phyloP scores from a whole-genome alignment of 2,888 invertebrate genomes.

The Macaria liturata region DNA sequence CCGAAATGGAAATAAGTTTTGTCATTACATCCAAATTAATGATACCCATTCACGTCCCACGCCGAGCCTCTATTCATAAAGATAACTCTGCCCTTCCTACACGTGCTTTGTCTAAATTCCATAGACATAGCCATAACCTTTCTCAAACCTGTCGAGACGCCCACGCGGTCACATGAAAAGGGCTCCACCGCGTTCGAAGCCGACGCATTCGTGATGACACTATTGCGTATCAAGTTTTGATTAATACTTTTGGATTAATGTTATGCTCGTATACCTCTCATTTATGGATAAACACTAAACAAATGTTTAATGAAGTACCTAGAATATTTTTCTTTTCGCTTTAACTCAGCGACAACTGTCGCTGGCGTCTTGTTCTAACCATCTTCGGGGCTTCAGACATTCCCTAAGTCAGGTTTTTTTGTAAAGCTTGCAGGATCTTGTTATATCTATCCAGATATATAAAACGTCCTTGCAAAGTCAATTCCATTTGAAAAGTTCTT shows the following conservation, averaged over 20 bases:
- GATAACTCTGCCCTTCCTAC: conserved; percentile 36
- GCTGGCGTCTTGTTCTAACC: too few relatives aligned
- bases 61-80: conserved; percentile 29
- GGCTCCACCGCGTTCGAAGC: conserved; percentile 8
- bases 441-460: neutral
- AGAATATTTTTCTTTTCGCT: too few relatives aligned
- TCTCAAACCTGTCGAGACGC: conserved; percentile 35
- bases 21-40: conserved; percentile 36
- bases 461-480: too few relatives aligned
- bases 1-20: conserved; percentile 30
- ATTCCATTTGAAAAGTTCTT: too few relatives aligned
- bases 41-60: conserved; percentile 34
- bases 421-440: too few relatives aligned
- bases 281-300: neutral
- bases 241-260: too few relatives aligned
- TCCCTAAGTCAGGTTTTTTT: too few relatives aligned
- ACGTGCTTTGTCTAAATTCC: conserved; percentile 40
- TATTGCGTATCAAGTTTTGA: too few relatives aligned
- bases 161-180: conserved; percentile 29
- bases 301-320: too few relatives aligned
- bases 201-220: neutral
- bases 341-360: too few relatives aligned
- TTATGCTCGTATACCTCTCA: neutral
- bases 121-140: conserved; percentile 37
- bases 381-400: too few relatives aligned